phyloP scores from a whole-genome alignment of 2,888 invertebrate genomes.

The Coremacera marginata region DNA sequence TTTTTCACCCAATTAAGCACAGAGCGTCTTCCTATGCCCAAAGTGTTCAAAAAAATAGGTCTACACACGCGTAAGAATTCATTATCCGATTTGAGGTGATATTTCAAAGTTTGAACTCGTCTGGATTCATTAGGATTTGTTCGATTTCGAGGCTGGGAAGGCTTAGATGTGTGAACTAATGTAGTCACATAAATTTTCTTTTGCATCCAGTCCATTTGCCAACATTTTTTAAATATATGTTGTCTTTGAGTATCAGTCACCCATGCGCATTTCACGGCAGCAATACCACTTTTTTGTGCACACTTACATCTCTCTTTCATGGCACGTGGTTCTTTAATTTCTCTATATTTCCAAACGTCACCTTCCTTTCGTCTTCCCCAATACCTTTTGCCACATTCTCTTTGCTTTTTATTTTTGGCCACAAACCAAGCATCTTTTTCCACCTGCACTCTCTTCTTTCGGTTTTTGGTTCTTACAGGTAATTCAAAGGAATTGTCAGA shows the following conservation, averaged over 20 bases:
- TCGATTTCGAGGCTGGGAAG: constrained; percentile 30
- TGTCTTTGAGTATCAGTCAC: not conserved
- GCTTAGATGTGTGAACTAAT: constrained; percentile 19
- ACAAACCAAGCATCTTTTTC: not conserved
- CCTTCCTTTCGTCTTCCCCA: constrained; percentile 35
- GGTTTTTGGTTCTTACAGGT: too few relatives aligned
- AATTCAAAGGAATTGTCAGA: too few relatives aligned
- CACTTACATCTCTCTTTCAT: too few relatives aligned
- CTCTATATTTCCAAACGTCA: not conserved
- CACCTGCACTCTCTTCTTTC: too few relatives aligned
- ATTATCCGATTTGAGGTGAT: not conserved
- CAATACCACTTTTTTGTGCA: too few relatives aligned
- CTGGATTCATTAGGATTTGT: constrained; percentile 25
- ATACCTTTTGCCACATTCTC: constrained; percentile 31
- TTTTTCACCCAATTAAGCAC: not conserved
- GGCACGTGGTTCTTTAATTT: too few relatives aligned
- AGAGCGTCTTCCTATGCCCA: too few relatives aligned
- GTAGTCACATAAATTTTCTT: constrained; percentile 32
- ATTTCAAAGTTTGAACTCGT: constrained; percentile 32
- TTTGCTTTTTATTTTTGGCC: constrained; percentile 22
- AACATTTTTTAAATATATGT: constrained; percentile 21
- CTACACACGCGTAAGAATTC: too few relatives aligned
- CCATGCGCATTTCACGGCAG: too few relatives aligned
- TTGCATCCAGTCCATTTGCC: constrained; percentile 10
- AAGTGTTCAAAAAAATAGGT: too few relatives aligned